These are phyloP conservation scores for Cirrhinus molitorella DNA, from an alignment of 2,797 vertebrate species.

Conservation along the genomic window DNA sequence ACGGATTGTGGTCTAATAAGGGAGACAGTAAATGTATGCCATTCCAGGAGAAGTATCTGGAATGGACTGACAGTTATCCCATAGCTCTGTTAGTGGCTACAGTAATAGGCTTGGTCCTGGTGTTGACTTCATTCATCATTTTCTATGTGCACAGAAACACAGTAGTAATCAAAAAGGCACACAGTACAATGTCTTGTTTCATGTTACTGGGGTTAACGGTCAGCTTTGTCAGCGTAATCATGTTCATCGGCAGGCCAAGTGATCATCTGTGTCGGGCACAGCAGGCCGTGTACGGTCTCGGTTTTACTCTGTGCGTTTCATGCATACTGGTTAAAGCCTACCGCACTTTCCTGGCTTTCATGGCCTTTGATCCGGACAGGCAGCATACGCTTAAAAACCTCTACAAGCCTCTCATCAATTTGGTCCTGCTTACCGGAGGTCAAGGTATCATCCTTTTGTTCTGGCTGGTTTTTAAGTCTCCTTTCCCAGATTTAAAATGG, in stretches of 20 bases:
- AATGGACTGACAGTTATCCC: constrained; percentile 67
- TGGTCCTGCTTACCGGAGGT: constrained; percentile 55
- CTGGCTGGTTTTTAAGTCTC: constrained; percentile 70
- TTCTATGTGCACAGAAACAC: constrained; percentile 66
- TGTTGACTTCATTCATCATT: constrained; percentile 63
- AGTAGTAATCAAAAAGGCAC: constrained; percentile 66
- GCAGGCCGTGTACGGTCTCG: constrained; percentile 72
- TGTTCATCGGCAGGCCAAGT: constrained; percentile 71
- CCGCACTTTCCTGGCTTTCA: constrained; percentile 70
- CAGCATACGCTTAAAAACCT: constrained; percentile 55
- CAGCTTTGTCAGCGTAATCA: constrained; percentile 70
- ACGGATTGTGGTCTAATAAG: constrained; percentile 58
- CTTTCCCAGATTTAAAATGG: constrained; percentile 19
- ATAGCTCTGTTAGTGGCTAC: constrained; percentile 66
- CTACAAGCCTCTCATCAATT: constrained; percentile 66
- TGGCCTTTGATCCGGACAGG: constrained; percentile 59
- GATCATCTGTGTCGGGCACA: constrained; percentile 66
- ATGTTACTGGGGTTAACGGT: constrained; percentile 70
- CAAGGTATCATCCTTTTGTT: constrained; percentile 72
- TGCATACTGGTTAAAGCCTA: constrained; percentile 74
- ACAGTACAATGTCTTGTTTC: constrained; percentile 67
- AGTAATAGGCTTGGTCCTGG: constrained; percentile 65
- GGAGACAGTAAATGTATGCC: constrained; percentile 54
- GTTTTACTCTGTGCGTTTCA: constrained; percentile 76
- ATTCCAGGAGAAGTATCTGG: constrained; percentile 59